Percentiles rank a stretch among this genome's conserved stretches.
These are phyloP conservation scores for Lepidurus apus DNA, from an alignment of 1,140 invertebrate genomes.

Conservation along the genomic window DNA sequence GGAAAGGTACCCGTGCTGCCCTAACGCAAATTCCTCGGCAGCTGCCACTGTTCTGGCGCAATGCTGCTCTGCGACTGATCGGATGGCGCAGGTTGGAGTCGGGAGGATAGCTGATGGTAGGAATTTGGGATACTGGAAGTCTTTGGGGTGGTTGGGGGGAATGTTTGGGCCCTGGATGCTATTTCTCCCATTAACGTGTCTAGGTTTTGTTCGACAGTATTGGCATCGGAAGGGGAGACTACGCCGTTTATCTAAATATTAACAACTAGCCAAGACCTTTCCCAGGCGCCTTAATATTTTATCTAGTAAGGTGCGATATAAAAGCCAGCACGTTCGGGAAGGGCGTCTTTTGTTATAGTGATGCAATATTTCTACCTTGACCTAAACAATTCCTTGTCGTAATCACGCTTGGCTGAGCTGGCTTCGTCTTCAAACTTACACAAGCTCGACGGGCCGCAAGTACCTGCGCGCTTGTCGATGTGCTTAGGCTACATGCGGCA, in stretches of 20 bases:
- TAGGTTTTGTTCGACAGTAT: slow-evolving; percentile 22
- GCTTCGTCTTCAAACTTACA: no score
- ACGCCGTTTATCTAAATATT: background rate
- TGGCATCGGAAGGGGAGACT: background rate
- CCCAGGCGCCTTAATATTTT: background rate
- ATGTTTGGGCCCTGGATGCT: slow-evolving; percentile 1
- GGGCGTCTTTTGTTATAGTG: background rate
- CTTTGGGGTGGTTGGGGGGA: background rate
- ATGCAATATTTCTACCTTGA: background rate
- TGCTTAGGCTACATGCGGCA: no score
- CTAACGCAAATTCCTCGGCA: background rate
- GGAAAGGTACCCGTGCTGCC: background rate
- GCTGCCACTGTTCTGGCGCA: slow-evolving; percentile 15
- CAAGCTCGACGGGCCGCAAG: no score
- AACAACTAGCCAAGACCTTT: background rate
- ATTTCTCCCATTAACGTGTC: background rate
- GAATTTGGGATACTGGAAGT: background rate
- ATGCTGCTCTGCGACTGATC: slow-evolving; percentile 13
- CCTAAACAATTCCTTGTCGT: no score
- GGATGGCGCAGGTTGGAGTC: background rate
- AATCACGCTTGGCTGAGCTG: no score
- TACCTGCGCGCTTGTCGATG: no score
- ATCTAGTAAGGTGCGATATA: background rate
- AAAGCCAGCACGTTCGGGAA: background rate
- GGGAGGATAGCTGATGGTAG: slow-evolving; percentile 13